Percentiles rank a stretch among this genome's conserved stretches.
Evolutionary conservation across 2,888 invertebrate genomes (phyloP).

Genomic region (Caenorhabditis afra): DNA sequence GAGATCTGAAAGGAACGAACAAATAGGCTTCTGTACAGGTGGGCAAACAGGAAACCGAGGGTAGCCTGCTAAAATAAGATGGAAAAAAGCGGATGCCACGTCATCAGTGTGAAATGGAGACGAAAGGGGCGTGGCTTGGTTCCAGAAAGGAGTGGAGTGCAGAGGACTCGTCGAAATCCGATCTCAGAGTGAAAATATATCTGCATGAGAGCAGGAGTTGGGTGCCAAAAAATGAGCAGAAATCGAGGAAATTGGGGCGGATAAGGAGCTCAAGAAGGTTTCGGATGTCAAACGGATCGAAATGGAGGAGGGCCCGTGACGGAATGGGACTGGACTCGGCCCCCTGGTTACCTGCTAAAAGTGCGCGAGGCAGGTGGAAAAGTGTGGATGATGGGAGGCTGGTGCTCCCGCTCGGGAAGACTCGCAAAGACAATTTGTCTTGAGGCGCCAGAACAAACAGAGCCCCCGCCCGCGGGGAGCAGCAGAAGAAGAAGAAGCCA

Average conservation of each 20-base stretch:
- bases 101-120: conserved; percentile 19
- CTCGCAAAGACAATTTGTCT: conserved; percentile 46
- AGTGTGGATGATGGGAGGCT: conserved; percentile 53
- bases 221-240: conserved; percentile 47
- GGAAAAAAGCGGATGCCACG: conserved; percentile 25
- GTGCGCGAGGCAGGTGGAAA: conserved; percentile 6
- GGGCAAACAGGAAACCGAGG: conserved; percentile 38
- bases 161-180: conserved; percentile 32
- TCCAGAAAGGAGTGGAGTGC: conserved; percentile 24
- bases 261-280: conserved; percentile 26
- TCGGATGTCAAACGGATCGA: conserved; percentile 49
- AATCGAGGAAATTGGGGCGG: conserved; percentile 17
- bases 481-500: conserved; percentile 17
- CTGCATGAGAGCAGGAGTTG: conserved; percentile 42
- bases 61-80: conserved; percentile 18
- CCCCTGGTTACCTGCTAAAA: too few species aligned
- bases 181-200: conserved; percentile 42
- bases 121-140: conserved; percentile 29
- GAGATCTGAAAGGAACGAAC: conserved; percentile 42
- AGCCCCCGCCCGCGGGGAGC: conserved; percentile 26
- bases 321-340: background rate
- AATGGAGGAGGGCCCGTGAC: conserved; percentile 9
- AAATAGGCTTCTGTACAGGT: conserved; percentile 39
- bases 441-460: conserved; percentile 49
- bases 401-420: conserved; percentile 19